Conservation (phyloP, 2,113 vertebrate genomes). For the Baryphthengus martii region DNA sequence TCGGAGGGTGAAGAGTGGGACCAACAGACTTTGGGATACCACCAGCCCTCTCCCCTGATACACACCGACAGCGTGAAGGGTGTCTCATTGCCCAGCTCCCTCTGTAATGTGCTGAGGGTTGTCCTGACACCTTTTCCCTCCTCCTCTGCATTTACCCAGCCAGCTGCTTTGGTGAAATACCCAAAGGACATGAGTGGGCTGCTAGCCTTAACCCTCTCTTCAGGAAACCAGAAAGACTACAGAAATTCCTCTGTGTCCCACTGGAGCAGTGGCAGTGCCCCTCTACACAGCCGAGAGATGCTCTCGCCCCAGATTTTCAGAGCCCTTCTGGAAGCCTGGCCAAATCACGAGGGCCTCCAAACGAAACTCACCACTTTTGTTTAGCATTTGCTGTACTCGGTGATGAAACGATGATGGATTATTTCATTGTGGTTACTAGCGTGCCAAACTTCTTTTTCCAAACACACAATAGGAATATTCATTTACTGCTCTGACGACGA, state of each 20-base stretch:
- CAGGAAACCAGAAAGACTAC: background rate
- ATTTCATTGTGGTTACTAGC: background rate
- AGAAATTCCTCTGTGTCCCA: background rate
- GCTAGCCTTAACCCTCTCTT: background rate
- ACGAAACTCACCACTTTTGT: background rate
- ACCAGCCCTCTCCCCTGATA: rapidly evolving
- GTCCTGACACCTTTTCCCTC: background rate
- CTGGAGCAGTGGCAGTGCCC: rapidly evolving
- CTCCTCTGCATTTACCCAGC: background rate
- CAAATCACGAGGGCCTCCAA: background rate
- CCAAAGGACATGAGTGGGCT: background rate
- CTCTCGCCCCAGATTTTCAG: rapidly evolving
- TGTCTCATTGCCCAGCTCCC: background rate
- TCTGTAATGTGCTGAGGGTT: rapidly evolving
- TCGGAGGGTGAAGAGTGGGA: background rate
- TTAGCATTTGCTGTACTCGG: background rate
- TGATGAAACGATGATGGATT: slow-evolving; percentile 30
- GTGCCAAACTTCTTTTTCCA: background rate
- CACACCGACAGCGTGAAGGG: rapidly evolving
- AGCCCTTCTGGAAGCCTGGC: background rate
- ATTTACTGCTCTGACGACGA: background rate
- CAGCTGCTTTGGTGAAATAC: background rate
- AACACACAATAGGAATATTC: slow-evolving; percentile 41
- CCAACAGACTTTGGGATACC: rapidly evolving
- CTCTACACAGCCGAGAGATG: background rate